Conservation (phyloP, 92 coral and sea anemone genomes). For the Chrysogorgia sp. region DNA sequence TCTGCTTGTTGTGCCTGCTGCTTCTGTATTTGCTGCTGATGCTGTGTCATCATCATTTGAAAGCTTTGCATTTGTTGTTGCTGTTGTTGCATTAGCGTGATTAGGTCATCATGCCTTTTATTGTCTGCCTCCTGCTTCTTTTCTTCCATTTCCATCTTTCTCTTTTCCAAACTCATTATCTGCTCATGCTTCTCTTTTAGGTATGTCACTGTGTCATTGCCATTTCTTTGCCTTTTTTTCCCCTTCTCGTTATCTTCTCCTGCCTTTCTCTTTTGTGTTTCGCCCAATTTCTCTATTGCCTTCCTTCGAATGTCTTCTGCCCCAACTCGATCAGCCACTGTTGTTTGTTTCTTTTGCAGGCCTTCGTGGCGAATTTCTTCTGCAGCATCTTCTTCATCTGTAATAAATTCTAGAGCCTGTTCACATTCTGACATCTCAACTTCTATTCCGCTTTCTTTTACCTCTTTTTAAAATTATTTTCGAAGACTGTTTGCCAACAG, state of each 20-base stretch:
- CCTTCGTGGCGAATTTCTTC: conserved; percentile 34
- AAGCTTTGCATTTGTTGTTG: conserved; percentile 42
- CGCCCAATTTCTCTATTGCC: conserved; percentile 49
- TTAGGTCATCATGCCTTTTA: conserved; percentile 37
- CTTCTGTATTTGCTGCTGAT: conserved; percentile 15
- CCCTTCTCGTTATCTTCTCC: background rate
- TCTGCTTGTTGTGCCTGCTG: conserved; percentile 29
- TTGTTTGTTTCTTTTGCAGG: conserved; percentile 23
- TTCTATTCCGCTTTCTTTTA: conserved; percentile 48
- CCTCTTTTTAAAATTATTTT: conserved; percentile 43
- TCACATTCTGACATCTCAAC: conserved; percentile 44
- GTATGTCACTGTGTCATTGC: conserved; percentile 32
- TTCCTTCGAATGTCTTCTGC: conserved; percentile 50
- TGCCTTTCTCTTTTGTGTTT: conserved; percentile 43
- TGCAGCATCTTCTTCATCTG: conserved; percentile 48
- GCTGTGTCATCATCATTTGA: conserved; percentile 27
- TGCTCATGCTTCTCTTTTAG: conserved; percentile 51
- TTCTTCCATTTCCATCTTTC: conserved; percentile 29
- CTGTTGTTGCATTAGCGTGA: conserved; percentile 45
- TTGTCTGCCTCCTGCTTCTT: conserved; percentile 46
- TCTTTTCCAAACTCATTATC: conserved; percentile 35
- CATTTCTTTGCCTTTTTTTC: conserved; percentile 43
- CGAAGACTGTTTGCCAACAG: conserved; percentile 24
- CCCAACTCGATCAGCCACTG: conserved; percentile 32
- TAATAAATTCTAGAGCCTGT: conserved; percentile 40